Evolutionary conservation across 1,140 invertebrate genomes (phyloP), one percentile per base, ranked within the genome.

Genomic region (Dinoponera quadriceps): DNA sequence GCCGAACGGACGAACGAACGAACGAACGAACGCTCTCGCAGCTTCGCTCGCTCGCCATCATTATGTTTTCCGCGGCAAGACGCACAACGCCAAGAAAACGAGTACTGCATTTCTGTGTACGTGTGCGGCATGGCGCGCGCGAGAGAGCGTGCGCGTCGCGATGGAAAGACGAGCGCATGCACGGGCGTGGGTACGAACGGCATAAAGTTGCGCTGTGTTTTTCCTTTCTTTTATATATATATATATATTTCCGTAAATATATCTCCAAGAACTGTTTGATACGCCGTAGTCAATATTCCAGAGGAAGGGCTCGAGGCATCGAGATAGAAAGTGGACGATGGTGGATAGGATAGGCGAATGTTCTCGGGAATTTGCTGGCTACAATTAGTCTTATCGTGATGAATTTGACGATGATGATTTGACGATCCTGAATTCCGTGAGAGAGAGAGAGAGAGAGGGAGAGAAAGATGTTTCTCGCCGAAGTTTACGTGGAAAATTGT

Each of bases 51-150:
- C 90, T 92, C 91, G 92, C 91, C 92, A 92, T 93, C 91, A 92
- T 93, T 93, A 93, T 92, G 90, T 92, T 93, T 92, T 92, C 91
- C 92, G 83, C 85, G 85, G 86, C 85, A 74, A 85, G 84, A 85
- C 81, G 81, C 66, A 74, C 82, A 80, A 60, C 59, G 9, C 14
- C n/a, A 33, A 55, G 49, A 55, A 18, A 62, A 38, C 9, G 29
- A 25, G 63, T 20, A 57, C 75, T 80, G 75, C n/a, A 60, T 71
- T 80, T 80, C 75, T 65, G 75, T 80, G 33, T 78, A 69, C 65
- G 57, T 55, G 74, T 55, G 38, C 62, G 57, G 38, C 38, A 78
- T 48, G 7, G 27, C 60, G 27, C 60, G 60, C 60, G 27, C 74
- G 48, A 65, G 65, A 57, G 66, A 62, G 66, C 68, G 66, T 66